These are phyloP conservation scores for Leptinotarsa juncta DNA, from an alignment of 2,888 invertebrate genomes.

Conservation along the genomic window DNA sequence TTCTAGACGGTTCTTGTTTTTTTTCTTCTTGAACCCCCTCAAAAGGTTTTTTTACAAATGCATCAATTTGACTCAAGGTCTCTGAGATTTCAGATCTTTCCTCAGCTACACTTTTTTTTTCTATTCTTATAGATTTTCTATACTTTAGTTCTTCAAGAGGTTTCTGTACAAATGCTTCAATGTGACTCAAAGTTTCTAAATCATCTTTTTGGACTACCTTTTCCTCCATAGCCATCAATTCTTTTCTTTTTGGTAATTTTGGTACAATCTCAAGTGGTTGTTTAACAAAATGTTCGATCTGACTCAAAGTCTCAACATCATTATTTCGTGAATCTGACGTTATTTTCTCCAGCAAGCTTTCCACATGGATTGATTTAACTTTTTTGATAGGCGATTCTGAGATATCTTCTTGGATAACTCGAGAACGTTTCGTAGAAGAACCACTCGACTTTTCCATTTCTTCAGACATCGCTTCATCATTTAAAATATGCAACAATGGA, in stretches of 20 bases:
- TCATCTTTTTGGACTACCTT: not conserved
- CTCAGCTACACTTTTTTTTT: slow-evolving; percentile 18
- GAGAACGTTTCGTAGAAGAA: not conserved
- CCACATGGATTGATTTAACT: slow-evolving; percentile 4
- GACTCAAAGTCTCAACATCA: slow-evolving; percentile 41
- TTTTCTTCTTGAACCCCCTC: not conserved
- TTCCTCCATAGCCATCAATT: not conserved
- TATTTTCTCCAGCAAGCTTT: slow-evolving; percentile 8
- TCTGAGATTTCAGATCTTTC: slow-evolving; percentile 21
- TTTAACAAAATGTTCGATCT: slow-evolving; percentile 40
- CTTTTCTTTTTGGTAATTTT: slow-evolving; percentile 12
- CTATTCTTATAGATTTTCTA: slow-evolving; percentile 18
- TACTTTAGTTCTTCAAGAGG: slow-evolving; percentile 27
- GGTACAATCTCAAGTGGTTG: slow-evolving; percentile 22
- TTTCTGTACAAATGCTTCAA: slow-evolving; percentile 39
- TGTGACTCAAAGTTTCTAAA: slow-evolving; percentile 41
- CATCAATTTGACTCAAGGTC: slow-evolving; percentile 41
- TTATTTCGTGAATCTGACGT: not conserved
- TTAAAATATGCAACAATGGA: slow-evolving; percentile 12
- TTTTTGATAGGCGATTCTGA: slow-evolving; percentile 11
- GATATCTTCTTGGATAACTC: not conserved
- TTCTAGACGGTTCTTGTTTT: slow-evolving; percentile 2
- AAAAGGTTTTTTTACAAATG: slow-evolving; percentile 33
- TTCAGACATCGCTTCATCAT: slow-evolving; percentile 7
- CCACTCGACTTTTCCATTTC: not conserved